Conservation (phyloP, 2,888 invertebrate species). For the Cyrtodaria siliqua region DNA sequence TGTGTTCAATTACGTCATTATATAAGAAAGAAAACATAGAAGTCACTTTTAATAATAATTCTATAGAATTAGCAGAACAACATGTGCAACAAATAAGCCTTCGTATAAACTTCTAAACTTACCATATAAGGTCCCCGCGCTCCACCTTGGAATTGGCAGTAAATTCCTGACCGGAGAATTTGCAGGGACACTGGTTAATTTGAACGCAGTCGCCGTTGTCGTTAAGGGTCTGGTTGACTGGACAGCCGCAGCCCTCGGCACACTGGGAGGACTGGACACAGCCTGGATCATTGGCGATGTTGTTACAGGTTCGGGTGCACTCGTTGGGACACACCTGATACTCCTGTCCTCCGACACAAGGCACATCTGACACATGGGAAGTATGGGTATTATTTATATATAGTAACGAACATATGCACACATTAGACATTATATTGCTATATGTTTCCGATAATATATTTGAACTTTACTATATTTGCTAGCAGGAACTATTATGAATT, state of each 20-base stretch:
- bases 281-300: slow-evolving; percentile 82
- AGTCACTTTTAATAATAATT: too few relatives aligned
- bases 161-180: slow-evolving; percentile 88
- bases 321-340: slow-evolving; percentile 87
- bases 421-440: too few relatives aligned
- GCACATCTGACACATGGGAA: slow-evolving; percentile 89
- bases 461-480: too few relatives aligned
- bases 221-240: slow-evolving; percentile 91
- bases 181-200: slow-evolving; percentile 76
- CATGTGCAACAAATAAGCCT: too few relatives aligned
- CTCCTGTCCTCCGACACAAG: slow-evolving; percentile 91
- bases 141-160: slow-evolving; percentile 92
- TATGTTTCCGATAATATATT: too few relatives aligned
- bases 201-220: slow-evolving; percentile 87
- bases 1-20: too few relatives aligned
- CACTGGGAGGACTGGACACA: slow-evolving; percentile 87
- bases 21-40: too few relatives aligned
- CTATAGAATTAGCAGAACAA: too few relatives aligned
- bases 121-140: slow-evolving; percentile 92
- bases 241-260: slow-evolving; percentile 96
- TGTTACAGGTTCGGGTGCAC: slow-evolving; percentile 93
- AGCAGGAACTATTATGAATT: too few relatives aligned
- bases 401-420: too few relatives aligned
- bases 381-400: too few relatives aligned
- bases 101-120: too few relatives aligned